These are phyloP conservation scores for Prunella strophiata DNA, from an alignment of 2,797 vertebrate genomes.

Conservation along the genomic window DNA sequence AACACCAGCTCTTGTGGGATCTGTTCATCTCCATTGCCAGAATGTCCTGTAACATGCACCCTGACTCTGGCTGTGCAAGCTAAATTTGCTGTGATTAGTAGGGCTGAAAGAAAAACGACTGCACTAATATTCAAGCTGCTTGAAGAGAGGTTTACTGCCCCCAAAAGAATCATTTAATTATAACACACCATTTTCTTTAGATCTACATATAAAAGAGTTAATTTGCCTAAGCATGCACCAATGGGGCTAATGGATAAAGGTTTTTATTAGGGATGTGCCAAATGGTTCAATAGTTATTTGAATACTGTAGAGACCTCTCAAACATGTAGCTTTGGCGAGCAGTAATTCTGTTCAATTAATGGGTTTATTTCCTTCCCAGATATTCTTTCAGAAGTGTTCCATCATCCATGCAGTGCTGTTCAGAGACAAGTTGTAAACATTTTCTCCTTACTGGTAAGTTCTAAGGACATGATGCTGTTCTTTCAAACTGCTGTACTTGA, in stretches of 20 bases:
- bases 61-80: slow-evolving; percentile 48
- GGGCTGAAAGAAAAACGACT: slow-evolving; percentile 61
- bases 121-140: slow-evolving; percentile 68
- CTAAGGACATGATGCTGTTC: background rate
- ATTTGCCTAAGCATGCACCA: slow-evolving; percentile 67
- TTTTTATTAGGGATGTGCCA: slow-evolving; percentile 70
- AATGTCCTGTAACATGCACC: slow-evolving; percentile 25
- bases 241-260: slow-evolving; percentile 64
- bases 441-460: slow-evolving; percentile 10
- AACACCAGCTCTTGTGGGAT: background rate
- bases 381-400: slow-evolving; percentile 49
- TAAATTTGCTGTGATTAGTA: slow-evolving; percentile 66
- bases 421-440: slow-evolving; percentile 32
- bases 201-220: slow-evolving; percentile 72
- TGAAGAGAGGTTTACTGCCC: slow-evolving; percentile 70
- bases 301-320: slow-evolving; percentile 59
- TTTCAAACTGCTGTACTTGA: background rate
- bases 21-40: background rate
- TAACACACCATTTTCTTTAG: slow-evolving; percentile 71
- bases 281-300: slow-evolving; percentile 59
- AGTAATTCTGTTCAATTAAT: slow-evolving; percentile 68
- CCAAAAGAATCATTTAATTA: slow-evolving; percentile 71
- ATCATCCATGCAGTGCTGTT: slow-evolving; percentile 44
- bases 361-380: slow-evolving; percentile 60
- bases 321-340: slow-evolving; percentile 31